These are phyloP conservation scores for Lucilia sericata DNA, from an alignment of 1,140 invertebrate species.

Conservation along the genomic window DNA sequence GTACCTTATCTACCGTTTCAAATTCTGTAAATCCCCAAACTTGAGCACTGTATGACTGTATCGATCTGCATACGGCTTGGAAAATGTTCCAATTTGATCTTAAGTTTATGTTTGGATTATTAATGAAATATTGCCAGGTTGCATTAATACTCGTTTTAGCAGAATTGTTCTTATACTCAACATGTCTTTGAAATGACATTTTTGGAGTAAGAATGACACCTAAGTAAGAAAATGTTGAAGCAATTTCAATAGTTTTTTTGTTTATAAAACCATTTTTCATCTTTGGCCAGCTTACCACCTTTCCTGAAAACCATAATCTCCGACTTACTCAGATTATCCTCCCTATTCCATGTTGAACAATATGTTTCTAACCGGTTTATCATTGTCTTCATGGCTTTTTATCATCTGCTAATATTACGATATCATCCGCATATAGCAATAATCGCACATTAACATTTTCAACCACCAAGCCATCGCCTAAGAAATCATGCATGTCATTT, in stretches of 20 bases:
- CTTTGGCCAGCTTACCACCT: neutral
- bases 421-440: neutral
- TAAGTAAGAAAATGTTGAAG: neutral
- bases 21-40: too few species aligned
- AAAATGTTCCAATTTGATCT: too few species aligned
- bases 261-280: neutral
- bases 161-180: too few species aligned
- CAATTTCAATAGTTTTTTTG: neutral
- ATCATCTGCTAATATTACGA: conserved; percentile 10
- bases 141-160: too few species aligned
- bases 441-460: neutral
- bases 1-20: too few species aligned
- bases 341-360: neutral
- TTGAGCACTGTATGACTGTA: too few species aligned
- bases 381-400: neutral
- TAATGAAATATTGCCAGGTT: too few species aligned
- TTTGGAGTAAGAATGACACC: neutral
- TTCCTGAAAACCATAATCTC: neutral
- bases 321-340: neutral
- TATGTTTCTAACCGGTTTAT: too few species aligned
- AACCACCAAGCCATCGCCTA: neutral
- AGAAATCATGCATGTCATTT: neutral
- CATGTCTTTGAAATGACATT: too few species aligned
- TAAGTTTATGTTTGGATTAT: too few species aligned
- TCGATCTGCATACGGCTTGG: too few species aligned